A percentile compares a stretch with the other conserved stretches of the same genome.
Evolutionary conservation across 1,140 invertebrate species (phyloP).

Genomic region (Oncopodura yosiiana): DNA sequence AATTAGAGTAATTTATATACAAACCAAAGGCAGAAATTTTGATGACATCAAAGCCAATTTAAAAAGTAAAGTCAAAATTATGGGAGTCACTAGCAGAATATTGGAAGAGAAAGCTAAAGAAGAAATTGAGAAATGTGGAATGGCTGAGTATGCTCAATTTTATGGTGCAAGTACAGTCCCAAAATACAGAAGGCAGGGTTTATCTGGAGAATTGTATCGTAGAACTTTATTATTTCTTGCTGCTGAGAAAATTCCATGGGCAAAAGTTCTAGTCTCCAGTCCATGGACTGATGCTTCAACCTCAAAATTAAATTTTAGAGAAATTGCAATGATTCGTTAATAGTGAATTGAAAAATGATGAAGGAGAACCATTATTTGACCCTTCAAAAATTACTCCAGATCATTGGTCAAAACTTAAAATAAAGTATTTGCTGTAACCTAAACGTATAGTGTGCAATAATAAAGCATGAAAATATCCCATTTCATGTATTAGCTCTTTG

Average conservation of each 20-base stretch:
- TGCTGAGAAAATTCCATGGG: constrained; percentile 18
- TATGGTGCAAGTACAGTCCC: constrained; percentile 19
- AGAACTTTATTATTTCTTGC: constrained; percentile 19
- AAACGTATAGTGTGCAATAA: no score
- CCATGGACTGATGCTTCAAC: constrained; percentile 17
- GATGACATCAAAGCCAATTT: no score
- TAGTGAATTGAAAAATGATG: constrained; percentile 9
- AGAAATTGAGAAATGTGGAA: constrained; percentile 6
- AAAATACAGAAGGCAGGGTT: constrained; percentile 16
- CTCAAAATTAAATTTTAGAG: constrained; percentile 20
- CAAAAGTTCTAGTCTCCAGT: constrained; percentile 20
- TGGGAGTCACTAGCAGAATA: constrained; percentile 5
- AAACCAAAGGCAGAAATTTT: constrained; percentile 4
- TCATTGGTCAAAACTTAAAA: no score
- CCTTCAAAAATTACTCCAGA: not conserved
- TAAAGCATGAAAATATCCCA: no score
- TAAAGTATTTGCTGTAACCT: no score
- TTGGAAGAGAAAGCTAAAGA: not conserved
- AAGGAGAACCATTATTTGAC: constrained; percentile 16
- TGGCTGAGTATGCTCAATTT: constrained; percentile 20
- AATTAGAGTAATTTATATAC: constrained; percentile 12
- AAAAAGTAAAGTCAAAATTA: not conserved
- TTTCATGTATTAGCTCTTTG: no score
- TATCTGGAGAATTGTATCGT: constrained; percentile 16
- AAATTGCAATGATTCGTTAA: constrained; percentile 13